Evolutionary conservation across 2,113 vertebrate genomes (phyloP).

Genomic region (Heterotis niloticus): DNA sequence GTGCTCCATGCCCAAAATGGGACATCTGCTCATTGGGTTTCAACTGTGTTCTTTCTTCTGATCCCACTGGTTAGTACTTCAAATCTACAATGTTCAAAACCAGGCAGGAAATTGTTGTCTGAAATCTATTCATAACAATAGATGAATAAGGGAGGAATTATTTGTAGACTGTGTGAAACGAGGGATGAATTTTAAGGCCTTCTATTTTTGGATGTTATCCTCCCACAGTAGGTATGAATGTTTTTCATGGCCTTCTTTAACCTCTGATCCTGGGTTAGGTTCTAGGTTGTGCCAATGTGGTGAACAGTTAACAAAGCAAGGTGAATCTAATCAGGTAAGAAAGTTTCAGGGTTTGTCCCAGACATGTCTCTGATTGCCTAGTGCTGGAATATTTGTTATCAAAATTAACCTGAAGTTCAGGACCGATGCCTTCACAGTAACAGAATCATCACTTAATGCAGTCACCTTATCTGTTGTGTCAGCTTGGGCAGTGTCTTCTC

Average conservation of each 20-base stretch:
- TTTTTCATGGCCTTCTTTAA: slow-evolving; percentile 1
- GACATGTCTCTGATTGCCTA: not conserved
- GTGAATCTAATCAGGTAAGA: not conserved
- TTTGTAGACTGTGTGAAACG: not conserved
- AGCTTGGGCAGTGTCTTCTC: not conserved
- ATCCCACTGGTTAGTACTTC: too few species aligned
- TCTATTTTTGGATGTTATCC: too few species aligned
- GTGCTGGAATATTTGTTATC: not conserved
- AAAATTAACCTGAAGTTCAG: not conserved
- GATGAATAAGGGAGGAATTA: not conserved
- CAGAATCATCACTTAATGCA: not conserved
- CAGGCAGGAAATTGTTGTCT: too few species aligned
- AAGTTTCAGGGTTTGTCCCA: not conserved
- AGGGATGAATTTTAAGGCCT: not conserved
- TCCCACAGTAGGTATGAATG: not conserved
- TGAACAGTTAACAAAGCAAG: not conserved
- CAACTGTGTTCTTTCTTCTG: too few species aligned
- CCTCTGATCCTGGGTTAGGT: not conserved
- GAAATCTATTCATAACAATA: not conserved
- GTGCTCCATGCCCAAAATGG: too few species aligned
- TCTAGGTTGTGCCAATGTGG: too few species aligned
- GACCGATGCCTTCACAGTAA: not conserved
- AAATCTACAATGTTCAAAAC: too few species aligned
- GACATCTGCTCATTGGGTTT: not conserved
- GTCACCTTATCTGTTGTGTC: not conserved